Evolutionary conservation across 2,888 invertebrate genomes (phyloP), one percentile per base, ranked within the genome.

Genomic region (Oxyteleia sp.): DNA sequence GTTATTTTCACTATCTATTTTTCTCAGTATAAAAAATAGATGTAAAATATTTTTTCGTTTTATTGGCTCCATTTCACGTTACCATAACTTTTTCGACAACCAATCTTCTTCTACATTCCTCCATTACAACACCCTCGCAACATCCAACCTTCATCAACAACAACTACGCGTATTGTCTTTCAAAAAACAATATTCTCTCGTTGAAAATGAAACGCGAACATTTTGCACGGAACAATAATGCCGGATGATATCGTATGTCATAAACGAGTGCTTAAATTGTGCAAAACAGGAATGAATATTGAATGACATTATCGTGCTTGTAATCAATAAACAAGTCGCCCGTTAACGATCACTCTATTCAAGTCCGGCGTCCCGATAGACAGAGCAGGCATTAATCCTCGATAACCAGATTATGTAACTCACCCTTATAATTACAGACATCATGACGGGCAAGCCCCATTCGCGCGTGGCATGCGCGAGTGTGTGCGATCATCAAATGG

Each of bases 331-430:
- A 80, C 57, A 68, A 75, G 75, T 63, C 43, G 69, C 51, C 57
- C 45, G 74, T 66, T 74, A 81, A 74, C 51, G 61, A 75, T 82
- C 57, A 29, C 55, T 41, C 57, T 43, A 71, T 82, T 63, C 43
- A 35, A 82, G 57, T 71, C 51, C 43, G 32, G 38, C 18, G 29
- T 69, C 55, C 45, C 51, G 71, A 20, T 41, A 38, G 57, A 51
- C 41, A 26, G 49, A 26, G 32, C 64, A 47, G 16, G 38, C 26
- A 71, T 69, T 82, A 82, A 82, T 82, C 76, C 71, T 11, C 55
- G 57, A 63, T 69, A 71, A 76, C 49, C 71, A 64, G 71, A 76
- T 82, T 76, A 71, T 82, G 71, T 57, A 76, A 82, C 51, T 64
- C 57, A 63, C 20, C 47, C 71, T 63, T 76, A 69, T 82, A 82